Conservation (phyloP, 2,888 invertebrate genomes). For the Microdon myrmicae region DNA sequence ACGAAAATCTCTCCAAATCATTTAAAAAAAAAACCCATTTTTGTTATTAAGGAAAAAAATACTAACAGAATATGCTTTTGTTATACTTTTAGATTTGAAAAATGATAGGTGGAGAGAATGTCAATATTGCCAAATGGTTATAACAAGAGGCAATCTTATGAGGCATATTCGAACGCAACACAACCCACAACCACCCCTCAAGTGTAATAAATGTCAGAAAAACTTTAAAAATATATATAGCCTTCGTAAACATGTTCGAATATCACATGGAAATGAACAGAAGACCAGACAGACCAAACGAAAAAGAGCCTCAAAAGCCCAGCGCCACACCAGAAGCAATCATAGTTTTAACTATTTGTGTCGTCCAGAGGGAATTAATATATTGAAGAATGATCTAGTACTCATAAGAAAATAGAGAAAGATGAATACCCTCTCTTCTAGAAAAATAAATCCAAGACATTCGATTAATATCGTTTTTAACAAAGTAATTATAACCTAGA, state of each 20-base stretch:
- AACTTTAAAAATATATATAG: constrained; percentile 68
- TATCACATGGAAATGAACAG: constrained; percentile 67
- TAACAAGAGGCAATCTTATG: constrained; percentile 68
- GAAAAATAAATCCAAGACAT: too few species aligned
- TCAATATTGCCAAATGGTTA: constrained; percentile 68
- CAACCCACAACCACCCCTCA: constrained; percentile 67
- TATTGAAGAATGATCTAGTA: too few species aligned
- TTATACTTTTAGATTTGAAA: constrained; percentile 67
- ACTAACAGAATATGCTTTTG: constrained; percentile 55
- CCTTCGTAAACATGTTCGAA: constrained; percentile 66
- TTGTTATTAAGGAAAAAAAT: constrained; percentile 15
- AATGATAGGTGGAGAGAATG: constrained; percentile 68
- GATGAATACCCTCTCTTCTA: too few species aligned
- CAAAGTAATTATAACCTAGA: too few species aligned
- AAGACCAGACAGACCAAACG: constrained; percentile 59
- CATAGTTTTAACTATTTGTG: constrained; percentile 46
- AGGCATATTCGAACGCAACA: constrained; percentile 68
- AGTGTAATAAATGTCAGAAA: constrained; percentile 67
- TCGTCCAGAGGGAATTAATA: too few species aligned
- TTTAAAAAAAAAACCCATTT: constrained; percentile 13
- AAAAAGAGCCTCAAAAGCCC: constrained; percentile 33
- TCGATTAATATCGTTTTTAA: too few species aligned
- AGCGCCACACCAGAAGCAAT: constrained; percentile 21
- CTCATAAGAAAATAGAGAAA: too few species aligned
- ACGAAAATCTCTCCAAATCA: constrained; percentile 67